phyloP scores from a whole-genome alignment of 2,888 invertebrate genomes.

The Brenthis ino region DNA sequence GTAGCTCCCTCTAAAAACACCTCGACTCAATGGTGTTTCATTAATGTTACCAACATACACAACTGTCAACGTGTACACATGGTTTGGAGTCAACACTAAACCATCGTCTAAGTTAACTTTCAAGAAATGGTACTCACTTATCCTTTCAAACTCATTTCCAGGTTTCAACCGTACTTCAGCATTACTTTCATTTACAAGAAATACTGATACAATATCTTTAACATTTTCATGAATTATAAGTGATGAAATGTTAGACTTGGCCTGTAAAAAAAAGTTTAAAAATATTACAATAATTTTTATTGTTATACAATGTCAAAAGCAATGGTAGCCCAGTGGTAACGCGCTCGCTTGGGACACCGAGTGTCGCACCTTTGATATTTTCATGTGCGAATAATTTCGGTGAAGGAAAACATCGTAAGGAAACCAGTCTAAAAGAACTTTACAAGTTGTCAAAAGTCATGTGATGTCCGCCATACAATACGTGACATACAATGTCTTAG shows the following conservation, averaged over 20 bases:
- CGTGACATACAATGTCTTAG: too few species aligned
- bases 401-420: too few species aligned
- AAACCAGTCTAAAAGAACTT: too few species aligned
- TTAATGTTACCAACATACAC: constrained; percentile 70
- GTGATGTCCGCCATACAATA: too few species aligned
- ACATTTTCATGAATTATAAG: constrained; percentile 71
- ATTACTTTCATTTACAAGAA: constrained; percentile 46
- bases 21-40: constrained; percentile 70
- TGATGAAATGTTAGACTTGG: constrained; percentile 48
- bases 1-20: constrained; percentile 72
- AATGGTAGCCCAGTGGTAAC: too few species aligned
- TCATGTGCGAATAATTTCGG: too few species aligned
- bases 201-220: constrained; percentile 51
- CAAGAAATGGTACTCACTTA: constrained; percentile 60
- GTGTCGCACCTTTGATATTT: too few species aligned
- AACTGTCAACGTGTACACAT: constrained; percentile 54
- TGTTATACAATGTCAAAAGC: too few species aligned
- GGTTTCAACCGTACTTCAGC: constrained; percentile 46
- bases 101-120: constrained; percentile 60
- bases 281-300: too few species aligned
- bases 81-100: constrained; percentile 48
- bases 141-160: constrained; percentile 51
- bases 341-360: too few species aligned
- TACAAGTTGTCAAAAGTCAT: too few species aligned
- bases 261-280: constrained; percentile 52